Evolutionary conservation across 1,140 invertebrate species (phyloP), one percentile per base, ranked within the genome.

Genomic region (Linepithema humile): DNA sequence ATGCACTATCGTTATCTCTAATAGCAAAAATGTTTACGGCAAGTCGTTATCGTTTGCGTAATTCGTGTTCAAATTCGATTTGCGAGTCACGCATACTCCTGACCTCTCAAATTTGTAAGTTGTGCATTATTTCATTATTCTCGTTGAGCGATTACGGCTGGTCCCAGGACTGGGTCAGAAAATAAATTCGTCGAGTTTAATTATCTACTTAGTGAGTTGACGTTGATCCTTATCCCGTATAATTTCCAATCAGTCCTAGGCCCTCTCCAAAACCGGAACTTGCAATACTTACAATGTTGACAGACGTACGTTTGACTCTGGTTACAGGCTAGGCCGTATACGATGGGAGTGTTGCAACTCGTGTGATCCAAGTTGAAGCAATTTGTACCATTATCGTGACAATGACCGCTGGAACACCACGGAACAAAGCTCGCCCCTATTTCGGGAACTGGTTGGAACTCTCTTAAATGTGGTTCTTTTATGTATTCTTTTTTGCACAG

Each of bases 351-450:
- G 38, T 85, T 45, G n/a, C n/a, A 73, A 94, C 93, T 40, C 94
- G n/a, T 92, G 23, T 94, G 86, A 80, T 95, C 94, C 70, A 95
- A 82, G 80, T 95, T 95, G 32, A 95, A 89, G 72, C 94, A 95
- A 0, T 93, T 85, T 12, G 89, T 91, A 80, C 90, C 88, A 0
- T 85, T 84, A 70, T 90, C 91, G 12, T 93, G 90, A 62, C 32
- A 62, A 55, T 92, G 92, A 55, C 50, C 57, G 43, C 83, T 26
- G 0, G 60, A 29, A 26, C 82, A 85, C 86, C 84, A 88, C 5
- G 82, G 84, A 38, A 87, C 35, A 26, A 88, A 89, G 62, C 64
- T n/a, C n/a, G n/a, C 26, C 7, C 62, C 73, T 17, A 40, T 15
- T 15, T 23, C n/a, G 15, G 84, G 64, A 57, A 89, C 64, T 26